A percentile compares a stretch with the other conserved stretches of the same genome.
Evolutionary conservation across 2,113 vertebrate species (phyloP).

Genomic region (Harpagus bidentatus): DNA sequence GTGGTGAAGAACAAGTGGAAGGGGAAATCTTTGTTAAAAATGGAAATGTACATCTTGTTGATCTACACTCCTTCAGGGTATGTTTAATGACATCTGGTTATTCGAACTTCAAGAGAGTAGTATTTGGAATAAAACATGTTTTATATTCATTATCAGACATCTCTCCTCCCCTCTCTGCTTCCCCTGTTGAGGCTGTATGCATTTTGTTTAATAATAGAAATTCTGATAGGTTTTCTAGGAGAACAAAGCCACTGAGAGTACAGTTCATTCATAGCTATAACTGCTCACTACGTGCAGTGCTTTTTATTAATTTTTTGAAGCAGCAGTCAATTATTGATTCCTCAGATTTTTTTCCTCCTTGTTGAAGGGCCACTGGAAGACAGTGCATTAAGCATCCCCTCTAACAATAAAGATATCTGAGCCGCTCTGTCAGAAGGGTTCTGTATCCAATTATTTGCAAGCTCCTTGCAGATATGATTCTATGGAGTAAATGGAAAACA

Average conservation of each 20-base stretch:
- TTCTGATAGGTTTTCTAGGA: constrained; percentile 12
- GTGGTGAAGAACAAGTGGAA: background rate
- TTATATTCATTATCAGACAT: background rate
- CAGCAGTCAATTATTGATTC: constrained; percentile 19
- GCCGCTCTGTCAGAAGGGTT: background rate
- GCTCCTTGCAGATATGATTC: constrained; percentile 24
- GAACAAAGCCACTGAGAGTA: constrained; percentile 6
- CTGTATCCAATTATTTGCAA: constrained; percentile 42
- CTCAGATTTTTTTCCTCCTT: background rate
- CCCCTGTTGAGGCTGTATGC: background rate
- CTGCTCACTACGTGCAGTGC: background rate
- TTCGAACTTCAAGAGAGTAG: background rate
- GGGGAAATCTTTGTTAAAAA: background rate
- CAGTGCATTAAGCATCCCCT: background rate
- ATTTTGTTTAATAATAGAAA: constrained; percentile 7
- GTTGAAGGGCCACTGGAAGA: constrained; percentile 1
- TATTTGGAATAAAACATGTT: background rate
- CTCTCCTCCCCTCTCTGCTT: background rate
- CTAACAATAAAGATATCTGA: constrained; percentile 28
- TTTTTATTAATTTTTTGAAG: constrained; percentile 48
- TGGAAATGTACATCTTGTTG: background rate
- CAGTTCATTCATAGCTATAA: constrained; percentile 15
- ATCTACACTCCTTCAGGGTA: background rate
- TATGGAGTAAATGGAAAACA: constrained; percentile 23
- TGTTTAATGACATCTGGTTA: background rate